A percentile compares a stretch with the other conserved stretches of the same genome.
phyloP scores from a whole-genome alignment of 2,888 invertebrate species.

The Ormyrus labotus region DNA sequence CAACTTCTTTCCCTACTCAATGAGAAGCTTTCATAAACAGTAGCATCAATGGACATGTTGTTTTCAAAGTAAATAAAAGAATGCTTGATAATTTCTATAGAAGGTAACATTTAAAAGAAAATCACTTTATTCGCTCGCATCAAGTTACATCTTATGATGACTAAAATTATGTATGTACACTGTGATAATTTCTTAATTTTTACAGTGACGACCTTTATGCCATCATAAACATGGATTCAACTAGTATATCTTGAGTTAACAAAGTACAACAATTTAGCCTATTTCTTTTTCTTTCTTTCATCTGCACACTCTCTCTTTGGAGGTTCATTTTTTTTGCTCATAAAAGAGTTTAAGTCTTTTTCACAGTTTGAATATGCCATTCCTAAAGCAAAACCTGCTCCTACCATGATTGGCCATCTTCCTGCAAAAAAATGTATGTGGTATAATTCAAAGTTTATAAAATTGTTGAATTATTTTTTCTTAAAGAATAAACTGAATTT shows the following conservation, averaged over 20 bases:
- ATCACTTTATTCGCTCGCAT: slow-evolving; percentile 52
- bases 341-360: slow-evolving; percentile 76
- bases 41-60: not conserved
- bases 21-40: not conserved
- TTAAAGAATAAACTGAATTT: no score
- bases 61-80: not conserved
- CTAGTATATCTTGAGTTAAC: slow-evolving; percentile 52
- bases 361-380: slow-evolving; percentile 94
- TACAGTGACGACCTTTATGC: slow-evolving; percentile 48
- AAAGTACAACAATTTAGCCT: slow-evolving; percentile 13
- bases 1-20: slow-evolving; percentile 9
- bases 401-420: slow-evolving; percentile 92
- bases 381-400: slow-evolving; percentile 93
- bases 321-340: slow-evolving; percentile 69
- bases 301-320: slow-evolving; percentile 55
- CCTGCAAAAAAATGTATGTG: slow-evolving; percentile 76
- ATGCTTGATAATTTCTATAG: no score
- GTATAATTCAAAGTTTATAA: no score
- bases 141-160: slow-evolving; percentile 53
- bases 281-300: slow-evolving; percentile 29
- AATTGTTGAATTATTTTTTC: no score
- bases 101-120: slow-evolving; percentile 46
- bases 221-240: slow-evolving; percentile 53
- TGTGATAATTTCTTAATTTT: slow-evolving; percentile 60
- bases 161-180: slow-evolving; percentile 59